Base-by-base conservation (phyloP, 2,888 invertebrate genomes). In the Blastobasis adustella region DNA sequence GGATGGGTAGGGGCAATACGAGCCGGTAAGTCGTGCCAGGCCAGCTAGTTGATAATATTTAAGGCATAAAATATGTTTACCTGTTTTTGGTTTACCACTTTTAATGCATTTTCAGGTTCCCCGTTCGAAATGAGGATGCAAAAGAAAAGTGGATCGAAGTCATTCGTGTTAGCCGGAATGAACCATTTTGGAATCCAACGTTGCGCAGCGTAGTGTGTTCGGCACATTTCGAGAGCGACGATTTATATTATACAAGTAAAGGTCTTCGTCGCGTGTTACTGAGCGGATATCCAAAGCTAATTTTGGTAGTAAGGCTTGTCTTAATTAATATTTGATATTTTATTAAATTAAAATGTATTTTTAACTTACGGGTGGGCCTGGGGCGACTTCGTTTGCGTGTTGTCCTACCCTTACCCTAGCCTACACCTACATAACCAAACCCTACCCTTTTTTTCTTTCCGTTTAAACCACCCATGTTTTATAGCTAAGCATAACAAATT, bases 241-340 rank as follows among this genome's bases (percentile, higher is more conserved):
- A 54, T 48, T 51, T 54, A 5, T 51, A 51, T 39, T 40, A 39
- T 46, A 51, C 51, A 37, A 52, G 45, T 6, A 54, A 54, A 48
- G 54, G 52, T 6, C 47, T 54, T 44, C 52, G 52, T 40, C 52
- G 54, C 10, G 50, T 54, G n/a, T 10, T 45, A 45, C n/a, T 40
- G 52, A 48, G 49, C 36, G 45, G 45, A 52, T 54, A 54, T 54
- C 54, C 54, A 49, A 54, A 54, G 50, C 44, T 53, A n/a, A 40
- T 40, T 40, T 1, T 9, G n/a, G n/a, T n/a, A n/a, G n/a, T 4
- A 40, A 40, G 1, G 40, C 9, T 40, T 40, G 7, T 40, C 23
- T 1, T 40, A 40, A 40, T 40, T 6, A 5, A 6, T 40, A 40
- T 40, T 40, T 40, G 7, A 40, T 40, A 8, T 9, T 8, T 6